Evolutionary conservation across 2,797 vertebrate genomes (phyloP), one percentile per base, ranked within the genome.

Genomic region (Varecia variegata): DNA sequence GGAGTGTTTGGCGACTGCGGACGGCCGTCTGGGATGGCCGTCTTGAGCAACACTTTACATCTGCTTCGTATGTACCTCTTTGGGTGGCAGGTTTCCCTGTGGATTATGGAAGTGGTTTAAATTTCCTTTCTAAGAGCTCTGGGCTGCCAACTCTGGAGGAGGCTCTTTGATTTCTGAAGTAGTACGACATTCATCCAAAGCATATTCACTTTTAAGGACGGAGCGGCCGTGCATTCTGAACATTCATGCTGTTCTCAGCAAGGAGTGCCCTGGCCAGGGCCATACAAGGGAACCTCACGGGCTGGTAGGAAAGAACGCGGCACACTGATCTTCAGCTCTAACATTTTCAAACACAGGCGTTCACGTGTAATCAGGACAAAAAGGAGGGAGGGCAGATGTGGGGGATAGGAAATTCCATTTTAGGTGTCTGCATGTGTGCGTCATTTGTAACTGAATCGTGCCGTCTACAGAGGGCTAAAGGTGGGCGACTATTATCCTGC

Each of bases 81-180:
- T 89, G 30, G 10, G 25, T 12, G 77, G 79, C 52, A 58, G 18
- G 18, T 88, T 87, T 88, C 27, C 52, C 93, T 74, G 56, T 38
- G 32, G 76, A 35, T 47, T 80, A 58, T 6, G 38, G 77, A 86
- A 67, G 35, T 2, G 6, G 67, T 65, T 91, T 81, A 40, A 65
- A 76, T 74, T 83, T 92, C 45, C 65, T 90, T 94, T 76, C 60
- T 76, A 35, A 80, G 71, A 80, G n/a, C 38, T 43, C 54, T 79
- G 50, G 5, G 56, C 47, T 87, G 50, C 71, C 58, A 90, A 56
- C 45, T 79, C 73, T 45, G 43, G 82, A 65, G 56, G 56, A 65
- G 43, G 54, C 15, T 30, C 45, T 95, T 79, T 88, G 85, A 81
- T 84, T 95, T 94, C 88, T 92, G 73, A 79, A 93, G 73, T 40